A percentile compares a stretch with the other conserved stretches of the same genome.
Evolutionary conservation across 2,113 vertebrate genomes (phyloP).

Genomic region (Lasiurus cinereus): DNA sequence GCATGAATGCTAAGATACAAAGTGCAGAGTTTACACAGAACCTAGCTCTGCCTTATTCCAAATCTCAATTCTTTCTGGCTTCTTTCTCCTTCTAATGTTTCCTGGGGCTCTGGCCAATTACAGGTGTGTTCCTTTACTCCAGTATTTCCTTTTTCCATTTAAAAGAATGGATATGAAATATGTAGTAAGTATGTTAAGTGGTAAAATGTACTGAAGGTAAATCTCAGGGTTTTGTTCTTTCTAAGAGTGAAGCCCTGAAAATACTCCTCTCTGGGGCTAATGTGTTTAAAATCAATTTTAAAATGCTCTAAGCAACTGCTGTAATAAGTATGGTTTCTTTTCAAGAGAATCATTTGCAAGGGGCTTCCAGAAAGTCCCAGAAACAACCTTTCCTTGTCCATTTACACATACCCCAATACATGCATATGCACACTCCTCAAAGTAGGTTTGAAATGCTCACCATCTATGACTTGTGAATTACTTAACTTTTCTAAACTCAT

Average conservation of each 20-base stretch:
- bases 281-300: constrained; percentile 43
- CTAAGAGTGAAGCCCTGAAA: neutral
- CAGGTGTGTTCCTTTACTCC: neutral
- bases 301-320: constrained; percentile 13
- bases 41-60: neutral
- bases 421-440: neutral
- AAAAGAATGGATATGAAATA: constrained; percentile 34
- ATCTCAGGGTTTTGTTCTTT: neutral
- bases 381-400: neutral
- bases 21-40: neutral
- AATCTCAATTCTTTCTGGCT: neutral
- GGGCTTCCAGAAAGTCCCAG: constrained; percentile 24
- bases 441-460: constrained; percentile 39
- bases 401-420: neutral
- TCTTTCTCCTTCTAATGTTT: neutral
- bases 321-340: constrained; percentile 42
- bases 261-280: constrained; percentile 51
- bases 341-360: constrained; percentile 50
- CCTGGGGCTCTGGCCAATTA: neutral
- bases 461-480: constrained; percentile 44
- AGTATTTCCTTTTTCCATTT: neutral
- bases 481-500: neutral
- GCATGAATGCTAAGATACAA: neutral
- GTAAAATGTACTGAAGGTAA: constrained; percentile 30
- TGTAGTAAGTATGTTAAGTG: neutral